phyloP scores from a whole-genome alignment of 1,140 invertebrate genomes.

The Drosophila biarmipes region DNA sequence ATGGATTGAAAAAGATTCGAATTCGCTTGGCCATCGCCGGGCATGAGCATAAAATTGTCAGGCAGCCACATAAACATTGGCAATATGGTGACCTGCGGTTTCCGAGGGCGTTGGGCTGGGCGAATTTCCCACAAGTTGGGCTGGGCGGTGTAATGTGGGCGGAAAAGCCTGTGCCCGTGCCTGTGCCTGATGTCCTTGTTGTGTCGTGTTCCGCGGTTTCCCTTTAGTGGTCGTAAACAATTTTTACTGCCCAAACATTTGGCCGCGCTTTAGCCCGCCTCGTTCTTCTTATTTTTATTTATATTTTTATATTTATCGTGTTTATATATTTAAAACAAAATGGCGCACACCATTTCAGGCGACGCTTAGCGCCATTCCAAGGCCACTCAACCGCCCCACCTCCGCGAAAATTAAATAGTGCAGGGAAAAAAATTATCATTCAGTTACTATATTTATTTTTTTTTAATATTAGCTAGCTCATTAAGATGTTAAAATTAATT shows the following conservation, averaged over 20 bases:
- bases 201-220: slow-evolving; percentile 68
- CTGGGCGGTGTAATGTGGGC: background rate
- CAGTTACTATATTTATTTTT: too few species aligned
- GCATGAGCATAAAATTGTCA: slow-evolving; percentile 53
- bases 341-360: slow-evolving; percentile 60
- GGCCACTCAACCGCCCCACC: slow-evolving; percentile 14
- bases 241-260: slow-evolving; percentile 80
- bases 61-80: slow-evolving; percentile 65
- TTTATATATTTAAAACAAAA: slow-evolving; percentile 68
- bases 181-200: slow-evolving; percentile 23
- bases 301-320: slow-evolving; percentile 73
- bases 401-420: background rate
- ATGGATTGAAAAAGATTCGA: slow-evolving; percentile 45
- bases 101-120: background rate
- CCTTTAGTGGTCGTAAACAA: slow-evolving; percentile 77
- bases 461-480: too few species aligned
- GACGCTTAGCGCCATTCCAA: slow-evolving; percentile 63
- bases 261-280: slow-evolving; percentile 45
- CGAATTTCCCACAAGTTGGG: background rate
- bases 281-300: slow-evolving; percentile 24
- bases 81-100: slow-evolving; percentile 69
- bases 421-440: background rate
- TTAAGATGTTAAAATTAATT: too few species aligned
- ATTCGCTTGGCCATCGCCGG: slow-evolving; percentile 40
- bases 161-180: slow-evolving; percentile 16